Percentiles rank a stretch among this genome's conserved stretches.
These are phyloP conservation scores for Malurus splendens DNA, from an alignment of 2,797 vertebrate species.

Conservation along the genomic window DNA sequence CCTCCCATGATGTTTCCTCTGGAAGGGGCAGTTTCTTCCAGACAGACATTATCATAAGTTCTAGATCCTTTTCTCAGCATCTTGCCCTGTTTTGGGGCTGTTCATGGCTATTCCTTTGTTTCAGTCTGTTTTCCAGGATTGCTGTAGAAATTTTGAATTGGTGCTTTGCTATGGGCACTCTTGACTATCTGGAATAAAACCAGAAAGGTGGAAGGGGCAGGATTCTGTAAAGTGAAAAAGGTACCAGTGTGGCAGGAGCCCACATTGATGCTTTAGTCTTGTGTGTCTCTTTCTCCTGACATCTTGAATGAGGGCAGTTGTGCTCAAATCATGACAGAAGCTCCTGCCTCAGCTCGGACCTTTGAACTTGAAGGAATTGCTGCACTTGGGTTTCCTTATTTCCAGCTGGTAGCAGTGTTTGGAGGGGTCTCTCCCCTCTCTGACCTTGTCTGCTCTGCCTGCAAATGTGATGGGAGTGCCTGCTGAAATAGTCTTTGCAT, in stretches of 20 bases:
- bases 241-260: background rate
- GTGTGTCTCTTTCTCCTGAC: background rate
- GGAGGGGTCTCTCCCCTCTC: background rate
- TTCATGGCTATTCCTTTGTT: background rate
- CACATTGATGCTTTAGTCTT: background rate
- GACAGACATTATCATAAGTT: background rate
- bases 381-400: background rate
- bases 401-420: background rate
- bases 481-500: background rate
- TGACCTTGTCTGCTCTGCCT: background rate
- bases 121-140: background rate
- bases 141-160: background rate
- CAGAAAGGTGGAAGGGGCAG: background rate
- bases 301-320: background rate
- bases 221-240: background rate
- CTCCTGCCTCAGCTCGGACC: background rate
- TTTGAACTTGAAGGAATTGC: background rate
- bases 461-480: background rate
- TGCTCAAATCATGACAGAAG: background rate
- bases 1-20: background rate
- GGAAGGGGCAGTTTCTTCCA: background rate
- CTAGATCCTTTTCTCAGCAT: background rate
- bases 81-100: background rate
- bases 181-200: background rate
- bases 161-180: background rate